Evolutionary conservation across 2,113 vertebrate genomes (phyloP).

Genomic region (Caracal caracal): DNA sequence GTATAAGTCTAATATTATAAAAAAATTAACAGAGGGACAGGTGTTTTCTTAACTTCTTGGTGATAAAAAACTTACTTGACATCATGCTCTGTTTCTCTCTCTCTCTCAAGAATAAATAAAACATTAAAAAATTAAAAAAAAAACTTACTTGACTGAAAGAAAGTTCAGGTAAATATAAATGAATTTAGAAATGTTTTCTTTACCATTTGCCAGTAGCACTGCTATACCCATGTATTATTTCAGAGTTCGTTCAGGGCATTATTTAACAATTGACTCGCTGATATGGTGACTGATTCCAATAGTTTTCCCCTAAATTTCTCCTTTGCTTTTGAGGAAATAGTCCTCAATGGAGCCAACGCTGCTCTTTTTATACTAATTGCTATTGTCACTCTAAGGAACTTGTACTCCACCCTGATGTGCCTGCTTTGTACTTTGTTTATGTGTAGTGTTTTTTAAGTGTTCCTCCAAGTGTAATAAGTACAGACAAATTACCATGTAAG

Average conservation of each 20-base stretch:
- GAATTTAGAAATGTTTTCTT: slow-evolving; percentile 34
- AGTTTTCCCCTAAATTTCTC: slow-evolving; percentile 33
- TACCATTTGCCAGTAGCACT: neutral
- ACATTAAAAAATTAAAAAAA: too few relatives aligned
- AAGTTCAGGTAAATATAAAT: slow-evolving; percentile 9
- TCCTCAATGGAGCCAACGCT: neutral
- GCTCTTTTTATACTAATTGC: slow-evolving; percentile 56
- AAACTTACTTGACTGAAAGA: neutral
- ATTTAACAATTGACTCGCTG: neutral
- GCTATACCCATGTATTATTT: neutral
- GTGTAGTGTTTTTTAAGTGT: slow-evolving; percentile 60
- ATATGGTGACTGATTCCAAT: neutral
- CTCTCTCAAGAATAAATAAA: too few relatives aligned
- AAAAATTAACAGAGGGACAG: slow-evolving; percentile 1
- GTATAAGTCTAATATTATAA: slow-evolving; percentile 4
- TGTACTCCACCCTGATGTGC: neutral
- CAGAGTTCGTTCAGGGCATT: neutral
- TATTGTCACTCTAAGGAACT: slow-evolving; percentile 58
- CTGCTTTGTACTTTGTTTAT: slow-evolving; percentile 66
- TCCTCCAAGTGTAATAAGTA: slow-evolving; percentile 67
- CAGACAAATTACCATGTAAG: slow-evolving; percentile 54
- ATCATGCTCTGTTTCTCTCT: too few relatives aligned
- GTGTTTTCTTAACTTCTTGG: slow-evolving; percentile 49
- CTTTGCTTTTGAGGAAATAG: slow-evolving; percentile 56
- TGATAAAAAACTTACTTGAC: neutral